These are phyloP conservation scores for Drosophila nikananu DNA, from an alignment of 1,140 invertebrate genomes.

Conservation along the genomic window DNA sequence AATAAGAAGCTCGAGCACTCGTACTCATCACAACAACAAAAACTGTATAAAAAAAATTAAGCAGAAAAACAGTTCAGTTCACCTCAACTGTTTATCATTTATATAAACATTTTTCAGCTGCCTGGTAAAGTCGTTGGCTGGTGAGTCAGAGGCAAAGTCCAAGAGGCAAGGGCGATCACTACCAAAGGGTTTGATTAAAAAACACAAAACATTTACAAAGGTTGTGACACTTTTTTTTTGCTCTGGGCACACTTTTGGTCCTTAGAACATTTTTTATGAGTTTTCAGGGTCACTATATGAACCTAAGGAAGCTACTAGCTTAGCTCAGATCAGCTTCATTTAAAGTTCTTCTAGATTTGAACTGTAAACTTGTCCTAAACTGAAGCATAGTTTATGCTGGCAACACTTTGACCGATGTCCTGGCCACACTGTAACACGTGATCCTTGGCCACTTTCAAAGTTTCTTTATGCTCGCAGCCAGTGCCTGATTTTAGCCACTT, in stretches of 20 bases:
- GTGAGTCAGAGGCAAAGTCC: constrained; percentile 51
- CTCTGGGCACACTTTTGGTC: not conserved
- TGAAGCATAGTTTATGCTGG: not conserved
- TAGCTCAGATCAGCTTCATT: no score
- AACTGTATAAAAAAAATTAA: not conserved
- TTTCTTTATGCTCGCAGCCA: constrained; percentile 18
- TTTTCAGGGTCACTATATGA: no score
- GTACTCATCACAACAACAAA: constrained; percentile 13
- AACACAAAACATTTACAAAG: not conserved
- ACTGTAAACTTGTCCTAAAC: no score
- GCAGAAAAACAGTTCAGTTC: constrained; percentile 30
- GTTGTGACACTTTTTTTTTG: not conserved
- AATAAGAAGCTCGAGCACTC: constrained; percentile 29
- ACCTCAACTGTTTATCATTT: constrained; percentile 62
- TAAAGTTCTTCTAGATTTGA: no score
- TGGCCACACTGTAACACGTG: constrained; percentile 1
- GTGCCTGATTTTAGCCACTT: constrained; percentile 8
- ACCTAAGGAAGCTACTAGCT: no score
- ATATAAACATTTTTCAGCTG: constrained; percentile 50
- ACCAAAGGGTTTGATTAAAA: constrained; percentile 1
- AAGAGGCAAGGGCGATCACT: constrained; percentile 16
- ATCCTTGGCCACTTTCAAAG: constrained; percentile 3
- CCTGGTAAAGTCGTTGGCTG: not conserved
- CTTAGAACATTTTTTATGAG: not conserved
- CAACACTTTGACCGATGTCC: constrained; percentile 1